Percentiles rank a stretch among this genome's conserved stretches.
phyloP scores from a whole-genome alignment of 1,140 invertebrate genomes.

The Caenorhabditis tropicalis region DNA sequence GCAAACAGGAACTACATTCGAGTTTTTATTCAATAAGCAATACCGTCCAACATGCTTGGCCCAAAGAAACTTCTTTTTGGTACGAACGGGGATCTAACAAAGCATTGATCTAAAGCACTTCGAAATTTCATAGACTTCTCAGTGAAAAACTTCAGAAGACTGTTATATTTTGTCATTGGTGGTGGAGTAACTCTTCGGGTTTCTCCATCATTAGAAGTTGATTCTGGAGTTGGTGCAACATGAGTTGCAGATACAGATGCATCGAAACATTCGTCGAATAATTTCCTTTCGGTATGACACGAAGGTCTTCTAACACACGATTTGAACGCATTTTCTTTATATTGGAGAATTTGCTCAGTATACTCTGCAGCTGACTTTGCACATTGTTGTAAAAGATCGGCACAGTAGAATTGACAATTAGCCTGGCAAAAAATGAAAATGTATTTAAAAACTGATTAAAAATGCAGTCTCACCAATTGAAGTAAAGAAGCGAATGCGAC shows the following conservation, averaged over 20 bases:
- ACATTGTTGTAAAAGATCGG: conserved; percentile 42
- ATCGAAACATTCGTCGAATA: conserved; percentile 31
- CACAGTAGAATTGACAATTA: conserved; percentile 36
- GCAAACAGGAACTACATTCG: background rate
- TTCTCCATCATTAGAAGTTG: conserved; percentile 14
- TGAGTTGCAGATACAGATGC: conserved; percentile 18
- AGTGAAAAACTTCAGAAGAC: conserved; percentile 25
- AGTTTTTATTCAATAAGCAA: background rate
- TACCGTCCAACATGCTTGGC: conserved; percentile 35
- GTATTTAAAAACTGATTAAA: background rate
- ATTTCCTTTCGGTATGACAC: background rate
- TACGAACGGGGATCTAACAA: conserved; percentile 29
- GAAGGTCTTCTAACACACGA: conserved; percentile 35
- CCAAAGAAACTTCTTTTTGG: conserved; percentile 31
- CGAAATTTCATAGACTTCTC: conserved; percentile 11
- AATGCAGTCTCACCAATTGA: background rate
- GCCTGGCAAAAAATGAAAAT: background rate
- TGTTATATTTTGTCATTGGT: conserved; percentile 15
- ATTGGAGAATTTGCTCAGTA: conserved; percentile 21
- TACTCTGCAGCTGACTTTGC: conserved; percentile 27
- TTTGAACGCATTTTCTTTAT: conserved; percentile 41
- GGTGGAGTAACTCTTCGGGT: background rate
- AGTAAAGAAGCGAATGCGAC: background rate
- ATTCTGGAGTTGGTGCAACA: background rate
- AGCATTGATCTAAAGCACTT: conserved; percentile 31